These are phyloP conservation scores for Trematocara nigrifrons DNA, from an alignment of 2,113 vertebrate species.

Conservation along the genomic window DNA sequence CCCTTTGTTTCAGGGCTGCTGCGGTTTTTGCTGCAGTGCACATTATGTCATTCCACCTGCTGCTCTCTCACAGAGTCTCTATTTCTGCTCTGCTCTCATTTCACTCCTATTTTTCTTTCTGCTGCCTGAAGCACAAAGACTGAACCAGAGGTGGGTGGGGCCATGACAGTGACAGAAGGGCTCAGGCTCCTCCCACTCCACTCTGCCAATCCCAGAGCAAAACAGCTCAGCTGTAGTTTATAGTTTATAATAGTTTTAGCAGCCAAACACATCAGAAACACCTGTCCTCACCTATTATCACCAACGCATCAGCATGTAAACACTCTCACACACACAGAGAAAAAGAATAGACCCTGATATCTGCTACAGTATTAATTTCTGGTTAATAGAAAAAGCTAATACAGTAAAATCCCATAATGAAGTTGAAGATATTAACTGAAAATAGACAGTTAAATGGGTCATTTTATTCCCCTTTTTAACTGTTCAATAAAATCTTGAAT, in stretches of 20 bases:
- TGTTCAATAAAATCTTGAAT: background rate
- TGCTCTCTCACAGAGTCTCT: slow-evolving; percentile 52
- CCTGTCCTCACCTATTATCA: background rate
- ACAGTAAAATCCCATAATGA: background rate
- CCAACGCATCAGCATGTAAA: background rate
- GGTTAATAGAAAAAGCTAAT: background rate
- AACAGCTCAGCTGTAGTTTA: background rate
- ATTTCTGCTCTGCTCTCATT: slow-evolving; percentile 33
- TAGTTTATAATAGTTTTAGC: background rate
- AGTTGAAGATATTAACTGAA: background rate
- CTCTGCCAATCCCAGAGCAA: slow-evolving; percentile 33
- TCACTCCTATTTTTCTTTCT: slow-evolving; percentile 36
- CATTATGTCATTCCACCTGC: slow-evolving; percentile 74
- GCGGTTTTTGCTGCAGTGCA: slow-evolving; percentile 74
- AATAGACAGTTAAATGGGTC: background rate
- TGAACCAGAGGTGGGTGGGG: slow-evolving; percentile 34
- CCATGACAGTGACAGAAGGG: slow-evolving; percentile 36
- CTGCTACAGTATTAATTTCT: background rate
- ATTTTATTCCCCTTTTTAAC: background rate
- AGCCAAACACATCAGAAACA: background rate
- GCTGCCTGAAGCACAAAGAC: slow-evolving; percentile 48
- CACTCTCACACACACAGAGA: background rate
- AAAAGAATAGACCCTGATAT: background rate
- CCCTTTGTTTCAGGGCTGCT: slow-evolving; percentile 61
- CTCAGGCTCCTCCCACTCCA: slow-evolving; percentile 30